A percentile compares a stretch with the other conserved stretches of the same genome.
phyloP scores from a whole-genome alignment of 2,113 vertebrate genomes.

The Oophaga pumilio region DNA sequence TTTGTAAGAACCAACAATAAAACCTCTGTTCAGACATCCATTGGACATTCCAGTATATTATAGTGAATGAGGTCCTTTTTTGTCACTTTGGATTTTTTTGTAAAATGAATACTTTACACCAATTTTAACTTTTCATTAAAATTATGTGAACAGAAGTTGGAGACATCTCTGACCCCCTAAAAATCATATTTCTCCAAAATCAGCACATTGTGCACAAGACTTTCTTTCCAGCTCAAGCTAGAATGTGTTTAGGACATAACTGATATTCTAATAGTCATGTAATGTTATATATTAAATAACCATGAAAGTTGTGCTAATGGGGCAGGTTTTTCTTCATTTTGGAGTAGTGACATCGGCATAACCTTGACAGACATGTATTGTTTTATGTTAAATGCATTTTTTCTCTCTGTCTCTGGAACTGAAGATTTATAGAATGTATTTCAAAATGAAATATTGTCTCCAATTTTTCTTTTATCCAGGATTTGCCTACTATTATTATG shows the following conservation, averaged over 20 bases:
- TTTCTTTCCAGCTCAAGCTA: background rate
- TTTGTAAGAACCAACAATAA: background rate
- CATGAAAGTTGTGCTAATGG: background rate
- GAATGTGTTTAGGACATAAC: background rate
- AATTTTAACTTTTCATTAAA: too few species aligned
- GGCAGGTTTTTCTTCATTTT: background rate
- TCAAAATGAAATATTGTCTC: background rate
- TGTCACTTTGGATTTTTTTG: background rate
- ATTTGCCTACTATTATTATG: background rate
- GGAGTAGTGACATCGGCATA: background rate
- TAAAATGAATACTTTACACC: too few species aligned
- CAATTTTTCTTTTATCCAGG: background rate
- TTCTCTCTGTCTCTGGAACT: background rate
- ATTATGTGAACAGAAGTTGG: too few species aligned
- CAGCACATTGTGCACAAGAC: background rate
- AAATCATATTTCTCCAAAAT: background rate
- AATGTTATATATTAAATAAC: background rate
- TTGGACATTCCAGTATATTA: background rate
- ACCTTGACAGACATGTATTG: background rate
- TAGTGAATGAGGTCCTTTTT: background rate
- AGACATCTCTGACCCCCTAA: too few species aligned
- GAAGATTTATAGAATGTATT: background rate
- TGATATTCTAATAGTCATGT: background rate
- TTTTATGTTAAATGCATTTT: background rate
- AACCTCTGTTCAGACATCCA: background rate